Evolutionary conservation across 2,888 invertebrate genomes (phyloP).

Genomic region (Operophtera brumata): DNA sequence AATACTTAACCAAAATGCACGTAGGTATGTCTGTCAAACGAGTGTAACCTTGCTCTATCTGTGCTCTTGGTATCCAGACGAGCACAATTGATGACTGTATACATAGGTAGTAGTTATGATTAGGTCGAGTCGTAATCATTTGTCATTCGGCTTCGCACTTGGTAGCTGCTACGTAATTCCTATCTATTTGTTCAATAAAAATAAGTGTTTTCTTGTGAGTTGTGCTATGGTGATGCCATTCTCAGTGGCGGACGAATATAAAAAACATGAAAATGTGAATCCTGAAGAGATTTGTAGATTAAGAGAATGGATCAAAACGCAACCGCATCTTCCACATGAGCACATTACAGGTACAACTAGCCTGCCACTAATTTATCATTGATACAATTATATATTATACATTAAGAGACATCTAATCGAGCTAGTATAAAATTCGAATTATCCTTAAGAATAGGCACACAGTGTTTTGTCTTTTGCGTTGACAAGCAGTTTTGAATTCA

Average conservation of each 20-base stretch:
- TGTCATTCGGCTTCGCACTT: constrained; percentile 23
- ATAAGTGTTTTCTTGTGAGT: constrained; percentile 13
- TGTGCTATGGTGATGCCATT: constrained; percentile 38
- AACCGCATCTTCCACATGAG: constrained; percentile 80
- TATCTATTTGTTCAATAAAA: constrained; percentile 12
- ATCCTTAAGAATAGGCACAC: no score
- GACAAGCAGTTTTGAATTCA: no score
- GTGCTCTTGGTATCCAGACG: constrained; percentile 3
- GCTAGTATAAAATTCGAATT: no score
- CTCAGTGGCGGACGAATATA: constrained; percentile 68
- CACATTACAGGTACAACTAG: constrained; percentile 61
- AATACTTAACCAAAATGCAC: background rate
- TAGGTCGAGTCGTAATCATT: constrained; percentile 21
- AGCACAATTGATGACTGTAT: constrained; percentile 7
- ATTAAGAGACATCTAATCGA: no score
- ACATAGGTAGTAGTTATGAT: constrained; percentile 1
- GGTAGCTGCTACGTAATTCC: background rate
- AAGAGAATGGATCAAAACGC: constrained; percentile 81
- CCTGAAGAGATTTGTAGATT: constrained; percentile 78
- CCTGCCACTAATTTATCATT: no score
- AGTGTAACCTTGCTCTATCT: constrained; percentile 10
- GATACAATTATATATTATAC: no score
- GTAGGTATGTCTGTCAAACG: background rate
- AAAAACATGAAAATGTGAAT: constrained; percentile 79
- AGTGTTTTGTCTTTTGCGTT: no score